Evolutionary conservation across 2,888 invertebrate species (phyloP).

Genomic region (Sinhomidia bicolor): DNA sequence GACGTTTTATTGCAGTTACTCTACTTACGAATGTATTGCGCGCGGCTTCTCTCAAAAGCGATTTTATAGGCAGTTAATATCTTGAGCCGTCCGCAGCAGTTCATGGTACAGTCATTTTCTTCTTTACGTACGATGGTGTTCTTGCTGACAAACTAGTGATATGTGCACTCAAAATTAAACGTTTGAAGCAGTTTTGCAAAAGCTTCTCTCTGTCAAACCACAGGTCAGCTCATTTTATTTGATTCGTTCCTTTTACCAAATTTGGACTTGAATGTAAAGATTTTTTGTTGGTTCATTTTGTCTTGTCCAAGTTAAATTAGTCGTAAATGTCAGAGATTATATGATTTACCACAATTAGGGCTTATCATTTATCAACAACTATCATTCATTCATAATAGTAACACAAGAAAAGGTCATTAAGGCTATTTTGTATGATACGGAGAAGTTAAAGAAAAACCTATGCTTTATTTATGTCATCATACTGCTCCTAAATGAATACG

Average conservation of each 20-base stretch:
- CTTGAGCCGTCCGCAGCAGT: background rate
- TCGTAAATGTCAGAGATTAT: constrained; percentile 51
- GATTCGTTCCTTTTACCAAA: background rate
- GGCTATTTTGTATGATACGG: background rate
- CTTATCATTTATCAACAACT: constrained; percentile 38
- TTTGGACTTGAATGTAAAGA: background rate
- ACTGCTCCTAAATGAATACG: background rate
- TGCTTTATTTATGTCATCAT: constrained; percentile 26
- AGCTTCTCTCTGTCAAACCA: background rate
- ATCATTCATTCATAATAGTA: constrained; percentile 12
- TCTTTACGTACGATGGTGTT: background rate
- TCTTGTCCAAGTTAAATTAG: constrained; percentile 36
- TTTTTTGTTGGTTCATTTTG: background rate
- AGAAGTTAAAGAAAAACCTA: background rate
- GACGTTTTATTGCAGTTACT: too few species aligned
- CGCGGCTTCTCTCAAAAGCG: too few species aligned
- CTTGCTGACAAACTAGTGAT: background rate
- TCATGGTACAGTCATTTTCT: background rate
- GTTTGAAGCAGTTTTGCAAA: background rate
- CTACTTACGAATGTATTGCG: too few species aligned
- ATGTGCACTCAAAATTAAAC: background rate
- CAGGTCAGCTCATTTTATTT: background rate
- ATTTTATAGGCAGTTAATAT: background rate
- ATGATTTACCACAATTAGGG: constrained; percentile 53
- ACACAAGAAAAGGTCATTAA: constrained; percentile 7